phyloP scores from a whole-genome alignment of 2,797 vertebrate genomes.

The Poecile montanus region DNA sequence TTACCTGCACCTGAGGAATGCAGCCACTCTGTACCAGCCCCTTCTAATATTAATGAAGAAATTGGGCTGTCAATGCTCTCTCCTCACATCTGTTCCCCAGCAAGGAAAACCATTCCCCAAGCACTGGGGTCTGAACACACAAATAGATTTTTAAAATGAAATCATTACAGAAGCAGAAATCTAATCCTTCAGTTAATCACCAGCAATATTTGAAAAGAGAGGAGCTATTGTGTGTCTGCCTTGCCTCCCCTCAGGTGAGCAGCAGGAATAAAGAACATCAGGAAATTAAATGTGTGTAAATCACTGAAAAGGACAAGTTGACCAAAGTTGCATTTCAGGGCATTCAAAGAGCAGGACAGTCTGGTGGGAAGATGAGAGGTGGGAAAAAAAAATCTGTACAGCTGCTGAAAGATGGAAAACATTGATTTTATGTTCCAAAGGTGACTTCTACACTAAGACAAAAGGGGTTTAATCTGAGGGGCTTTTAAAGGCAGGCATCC shows the following conservation, averaged over 20 bases:
- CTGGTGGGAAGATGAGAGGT: neutral
- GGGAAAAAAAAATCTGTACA: neutral
- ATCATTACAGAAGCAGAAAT: neutral
- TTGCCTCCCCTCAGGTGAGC: neutral
- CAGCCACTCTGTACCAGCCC: neutral
- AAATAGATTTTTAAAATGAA: slow-evolving; percentile 14
- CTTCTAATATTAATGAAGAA: slow-evolving; percentile 7
- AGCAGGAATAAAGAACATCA: neutral
- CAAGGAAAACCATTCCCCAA: neutral
- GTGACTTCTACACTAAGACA: neutral
- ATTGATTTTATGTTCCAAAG: neutral
- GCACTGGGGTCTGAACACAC: neutral
- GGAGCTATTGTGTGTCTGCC: neutral
- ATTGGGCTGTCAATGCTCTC: neutral
- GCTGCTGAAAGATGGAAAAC: neutral
- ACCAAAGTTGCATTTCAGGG: neutral
- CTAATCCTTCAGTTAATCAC: slow-evolving; percentile 42
- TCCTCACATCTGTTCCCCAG: neutral
- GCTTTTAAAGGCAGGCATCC: neutral
- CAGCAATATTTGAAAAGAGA: slow-evolving; percentile 3
- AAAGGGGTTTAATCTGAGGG: neutral
- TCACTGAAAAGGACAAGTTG: neutral
- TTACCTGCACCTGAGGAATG: neutral
- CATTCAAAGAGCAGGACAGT: neutral
- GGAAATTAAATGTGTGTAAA: slow-evolving; percentile 30